Base-by-base conservation (phyloP, 2,797 vertebrate species). In the Aeoliscus strigatus region DNA sequence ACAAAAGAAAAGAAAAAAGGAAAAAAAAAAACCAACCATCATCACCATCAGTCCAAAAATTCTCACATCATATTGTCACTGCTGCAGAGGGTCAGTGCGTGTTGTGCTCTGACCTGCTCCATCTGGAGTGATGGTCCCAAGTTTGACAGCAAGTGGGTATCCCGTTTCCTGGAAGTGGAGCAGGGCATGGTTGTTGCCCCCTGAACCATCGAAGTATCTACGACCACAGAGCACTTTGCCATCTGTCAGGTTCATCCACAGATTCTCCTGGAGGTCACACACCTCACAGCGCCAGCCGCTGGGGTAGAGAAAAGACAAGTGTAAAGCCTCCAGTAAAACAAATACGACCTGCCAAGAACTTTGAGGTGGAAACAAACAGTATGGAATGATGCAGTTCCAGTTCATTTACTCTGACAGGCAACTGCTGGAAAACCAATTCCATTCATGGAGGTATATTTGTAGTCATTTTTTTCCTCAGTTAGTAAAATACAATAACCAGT, bases 231-330 rank as follows among this genome's bases (percentile, higher is more conserved):
- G 65, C 62, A 99, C 90, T 75, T 93, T 91, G 40, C 96, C 96
- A 0, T 99, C 96, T 0, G 94, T 94, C 84, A 99, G 87, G 79
- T 98, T 99, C 89, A 98, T 90, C 96, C 96, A 99, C 47, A 99
- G 61, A 70, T 99, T 99, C 80, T 99, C 96, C 61, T 90, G 90
- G 75, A 99, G 92, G 77, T 94, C 92, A 47, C 96, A 99, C 54
- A 94, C 91, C 70, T 92, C 92, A 71, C 96, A 99, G 51, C 88
- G 92, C 96, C 96, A 99, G 56, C 96, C 96, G 44, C 96, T 99
- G 14, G 3, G 1, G 46, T 4, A 26, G 3, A 48, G n/a, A 15
- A 37, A 37, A 31, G n/a, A 41, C 17, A 56, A 23, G 34, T 3
- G 24, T 15, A 32, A 27, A 15, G 8, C 21, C 2, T 29, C 10